Conservation (phyloP, 2,888 invertebrate species). For the Exephanes ischioxanthus region DNA sequence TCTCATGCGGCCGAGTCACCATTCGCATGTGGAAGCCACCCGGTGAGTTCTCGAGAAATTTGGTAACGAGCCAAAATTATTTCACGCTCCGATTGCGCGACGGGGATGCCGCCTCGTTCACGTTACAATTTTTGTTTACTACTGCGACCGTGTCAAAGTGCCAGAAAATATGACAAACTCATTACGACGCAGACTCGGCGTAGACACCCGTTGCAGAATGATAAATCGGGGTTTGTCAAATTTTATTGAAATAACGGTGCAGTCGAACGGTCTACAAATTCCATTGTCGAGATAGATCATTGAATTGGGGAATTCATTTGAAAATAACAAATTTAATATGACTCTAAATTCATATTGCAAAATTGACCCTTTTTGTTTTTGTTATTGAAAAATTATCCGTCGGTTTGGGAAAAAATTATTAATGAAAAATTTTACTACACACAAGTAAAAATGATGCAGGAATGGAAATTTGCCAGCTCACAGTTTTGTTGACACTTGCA, state of each 20-base stretch:
- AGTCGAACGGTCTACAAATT: background rate
- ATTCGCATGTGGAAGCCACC: background rate
- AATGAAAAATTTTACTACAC: background rate
- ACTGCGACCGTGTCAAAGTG: slow-evolving; percentile 3
- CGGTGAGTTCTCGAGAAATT: slow-evolving; percentile 32
- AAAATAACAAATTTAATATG: background rate
- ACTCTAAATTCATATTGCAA: background rate
- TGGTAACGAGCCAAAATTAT: slow-evolving; percentile 60
- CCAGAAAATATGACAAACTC: slow-evolving; percentile 37
- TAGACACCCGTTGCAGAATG: background rate
- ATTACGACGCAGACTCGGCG: slow-evolving; percentile 19
- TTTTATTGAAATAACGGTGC: background rate
- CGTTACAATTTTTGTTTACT: background rate
- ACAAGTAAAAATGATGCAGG: too few species aligned
- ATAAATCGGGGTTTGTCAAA: background rate
- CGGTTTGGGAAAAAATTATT: background rate
- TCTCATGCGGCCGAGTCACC: slow-evolving; percentile 13
- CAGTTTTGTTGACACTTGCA: too few species aligned
- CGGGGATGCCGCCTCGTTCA: slow-evolving; percentile 37
- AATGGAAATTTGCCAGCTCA: background rate
- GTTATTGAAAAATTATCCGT: too few species aligned
- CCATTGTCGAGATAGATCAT: background rate
- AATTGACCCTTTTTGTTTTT: background rate
- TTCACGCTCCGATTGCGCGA: slow-evolving; percentile 34
- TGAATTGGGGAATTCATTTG: background rate